Base-by-base conservation (phyloP, 2,888 invertebrate genomes). In the Platycheirus rosarum region DNA sequence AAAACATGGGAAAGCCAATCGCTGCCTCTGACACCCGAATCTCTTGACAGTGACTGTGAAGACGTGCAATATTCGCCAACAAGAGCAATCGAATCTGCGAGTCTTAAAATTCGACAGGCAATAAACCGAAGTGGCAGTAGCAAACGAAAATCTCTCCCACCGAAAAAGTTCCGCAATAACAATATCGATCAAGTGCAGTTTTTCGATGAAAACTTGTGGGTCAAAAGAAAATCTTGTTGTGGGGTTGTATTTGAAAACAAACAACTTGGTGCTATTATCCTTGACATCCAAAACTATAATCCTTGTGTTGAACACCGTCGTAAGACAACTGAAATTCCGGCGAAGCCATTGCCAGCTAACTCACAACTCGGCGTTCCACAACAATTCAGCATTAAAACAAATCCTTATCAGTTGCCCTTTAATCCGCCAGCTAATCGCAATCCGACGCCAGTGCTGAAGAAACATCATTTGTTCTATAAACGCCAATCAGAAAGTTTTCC, bases 391-490 rank as follows among this genome's bases (percentile, higher is more conserved):
- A 71, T 51, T 29, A 55, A 42, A 68, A 49, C 32, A 23, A 53
- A 40, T 40, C 32, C 68, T 1, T 55, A 73, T 29, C 74, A 84
- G n/a, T 46, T 78, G 42, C 66, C 69, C 5, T 69, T 68, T 8
- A 75, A 65, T 65, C 63, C 69, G 32, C 74, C 74, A 46, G 65
- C 63, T 63, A 80, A 49, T 40, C 74, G 79, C 26, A 66, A 74
- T 49, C 84, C 86, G 13, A 87, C 88, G 51, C 88, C 88, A 63
- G 89, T 88, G 14, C 85, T 91, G 5, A 91, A 91, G 85, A 91
- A 91, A 84, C 90, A 91, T 86, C 91, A 90, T 85, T 86, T 91
- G 73, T 91, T 88, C 84, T 90, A 86, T 65, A 90, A 89, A 85
- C 87, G 90, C 69, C 90, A 90, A 85, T 88, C 88, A 49, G 89